phyloP scores from a whole-genome alignment of 1,140 invertebrate genomes.

The Chironomus striatipennis region DNA sequence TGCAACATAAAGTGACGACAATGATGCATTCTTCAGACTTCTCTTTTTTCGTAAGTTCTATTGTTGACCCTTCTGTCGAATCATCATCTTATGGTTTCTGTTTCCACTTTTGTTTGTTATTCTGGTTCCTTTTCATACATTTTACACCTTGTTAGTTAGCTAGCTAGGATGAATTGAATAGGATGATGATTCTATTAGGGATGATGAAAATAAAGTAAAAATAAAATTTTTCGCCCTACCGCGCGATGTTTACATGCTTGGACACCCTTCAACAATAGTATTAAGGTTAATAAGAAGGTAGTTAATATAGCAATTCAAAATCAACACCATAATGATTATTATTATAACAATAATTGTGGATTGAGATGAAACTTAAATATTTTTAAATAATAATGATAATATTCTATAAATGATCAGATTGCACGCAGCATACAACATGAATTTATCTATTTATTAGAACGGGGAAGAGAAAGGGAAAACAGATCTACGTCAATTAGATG shows the following conservation, averaged over 20 bases:
- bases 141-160: background rate
- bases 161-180: background rate
- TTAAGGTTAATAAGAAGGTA: background rate
- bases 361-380: background rate
- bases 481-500: background rate
- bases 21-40: no score
- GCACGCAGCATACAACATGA: no score
- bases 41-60: no score
- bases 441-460: background rate
- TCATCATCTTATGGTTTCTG: background rate
- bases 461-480: background rate
- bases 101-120: background rate
- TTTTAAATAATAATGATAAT: background rate
- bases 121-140: constrained; percentile 6
- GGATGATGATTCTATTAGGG: background rate
- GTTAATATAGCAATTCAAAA: background rate
- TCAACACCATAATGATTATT: background rate
- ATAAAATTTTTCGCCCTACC: background rate
- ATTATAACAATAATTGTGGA: background rate
- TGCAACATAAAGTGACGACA: no score
- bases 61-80: background rate
- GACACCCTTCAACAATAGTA: constrained; percentile 5
- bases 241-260: constrained; percentile 11
- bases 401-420: no score
- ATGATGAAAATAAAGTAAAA: background rate